Base-by-base conservation (phyloP, 2,113 vertebrate species). In the Orycteropus afer region DNA sequence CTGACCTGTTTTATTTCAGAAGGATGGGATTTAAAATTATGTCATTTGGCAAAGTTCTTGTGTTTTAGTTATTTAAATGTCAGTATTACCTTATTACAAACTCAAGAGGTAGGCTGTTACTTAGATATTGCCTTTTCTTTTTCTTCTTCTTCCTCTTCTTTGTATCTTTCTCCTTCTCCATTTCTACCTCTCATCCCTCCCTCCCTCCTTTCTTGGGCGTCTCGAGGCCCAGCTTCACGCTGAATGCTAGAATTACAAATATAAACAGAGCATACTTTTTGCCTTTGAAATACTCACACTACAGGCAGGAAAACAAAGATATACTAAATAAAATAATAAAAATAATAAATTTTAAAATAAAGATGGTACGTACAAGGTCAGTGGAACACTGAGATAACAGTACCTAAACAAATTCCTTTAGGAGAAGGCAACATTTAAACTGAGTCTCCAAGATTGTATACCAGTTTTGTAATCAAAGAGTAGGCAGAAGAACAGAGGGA, bases 261-360 rank as follows among this genome's bases (percentile, higher is more conserved):
- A 79, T 80, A 17, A 42, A 32, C 15, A 25, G 47, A 90, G 17
- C 5, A n/a, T 79, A 79, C 63, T 77, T n/a, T 55, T 47, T 85
- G 25, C 37, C 49, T 59, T 92, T 86, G 87, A 83, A 83, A 49
- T 4, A 47, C 34, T 61, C 20, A 78, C 0, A 32, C 20, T 69
- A 27, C 80, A 86, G n/a, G n/a, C 55, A 89, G 11, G 42, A 76
- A 93, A 77, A 74, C n/a, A 94, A 78, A 84, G 86, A 20, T 83
- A 22, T 45, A 42, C 18, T 78, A 61, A 79, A 79, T 89, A 89
- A 82, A 86, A 55, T 57, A 57, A 85, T 90, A 71, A 92, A 92
- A 47, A 53, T 55, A 63, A 77, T 65, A 23, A 7, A 71, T 17
- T n/a, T 79, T 88, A 82, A 89, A 76, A 77, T 79, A 86, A 47